A percentile compares a stretch with the other conserved stretches of the same genome.
These are phyloP conservation scores for Ianthella basta DNA, from an alignment of 37 sponge, comb jelly and placozoan species.

Conservation along the genomic window DNA sequence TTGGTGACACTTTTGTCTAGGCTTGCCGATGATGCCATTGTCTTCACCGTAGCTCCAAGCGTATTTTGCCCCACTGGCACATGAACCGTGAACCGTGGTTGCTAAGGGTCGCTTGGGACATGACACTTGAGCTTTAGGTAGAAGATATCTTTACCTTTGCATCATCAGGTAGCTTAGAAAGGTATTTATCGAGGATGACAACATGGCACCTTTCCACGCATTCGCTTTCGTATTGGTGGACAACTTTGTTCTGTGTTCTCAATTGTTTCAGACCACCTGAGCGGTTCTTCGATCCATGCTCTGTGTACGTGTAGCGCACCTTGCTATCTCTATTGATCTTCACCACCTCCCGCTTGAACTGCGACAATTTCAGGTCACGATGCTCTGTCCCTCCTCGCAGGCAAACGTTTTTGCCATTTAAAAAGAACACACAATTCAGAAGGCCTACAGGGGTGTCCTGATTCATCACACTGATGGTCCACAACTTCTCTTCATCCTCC, in stretches of 20 bases:
- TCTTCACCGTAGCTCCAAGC: not conserved
- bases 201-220: constrained; percentile 7
- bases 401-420: constrained; percentile 27
- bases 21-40: not conserved
- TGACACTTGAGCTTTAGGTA: not conserved
- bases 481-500: constrained; percentile 2
- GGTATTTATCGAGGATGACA: not conserved
- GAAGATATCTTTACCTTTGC: not conserved
- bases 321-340: not conserved
- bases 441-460: not conserved
- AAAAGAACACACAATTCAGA: constrained; percentile 20
- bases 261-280: constrained; percentile 31
- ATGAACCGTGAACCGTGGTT: not conserved
- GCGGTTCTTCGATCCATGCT: constrained; percentile 35
- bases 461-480: constrained; percentile 15
- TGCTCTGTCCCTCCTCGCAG: constrained; percentile 32
- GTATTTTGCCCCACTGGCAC: not conserved
- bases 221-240: constrained; percentile 35
- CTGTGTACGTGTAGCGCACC: constrained; percentile 28
- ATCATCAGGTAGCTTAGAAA: not conserved
- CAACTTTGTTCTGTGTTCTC: constrained; percentile 16
- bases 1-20: not conserved
- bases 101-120: not conserved
- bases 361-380: constrained; percentile 12
- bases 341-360: constrained; percentile 25